Percentiles rank a stretch among this genome's conserved stretches.
These are phyloP conservation scores for Sebastes schlegelii DNA, from an alignment of 2,113 vertebrate genomes.

Conservation along the genomic window DNA sequence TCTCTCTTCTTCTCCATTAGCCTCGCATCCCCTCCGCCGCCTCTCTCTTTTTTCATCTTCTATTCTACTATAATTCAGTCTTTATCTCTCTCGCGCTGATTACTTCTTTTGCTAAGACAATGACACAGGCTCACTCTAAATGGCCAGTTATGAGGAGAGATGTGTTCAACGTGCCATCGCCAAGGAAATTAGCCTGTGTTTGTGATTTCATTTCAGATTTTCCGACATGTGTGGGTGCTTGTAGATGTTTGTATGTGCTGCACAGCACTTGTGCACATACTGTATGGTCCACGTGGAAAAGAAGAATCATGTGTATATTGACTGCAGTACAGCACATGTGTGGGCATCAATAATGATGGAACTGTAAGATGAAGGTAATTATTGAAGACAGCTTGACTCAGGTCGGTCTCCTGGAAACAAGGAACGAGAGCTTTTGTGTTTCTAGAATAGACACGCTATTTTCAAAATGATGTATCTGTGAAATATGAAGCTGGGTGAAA, in stretches of 20 bases:
- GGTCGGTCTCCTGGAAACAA: constrained; percentile 56
- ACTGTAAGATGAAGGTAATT: constrained; percentile 10
- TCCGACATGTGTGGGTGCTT: constrained; percentile 26
- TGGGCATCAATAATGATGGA: constrained; percentile 39
- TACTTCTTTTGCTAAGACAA: constrained; percentile 68
- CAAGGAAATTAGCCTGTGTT: constrained; percentile 62
- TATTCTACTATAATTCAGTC: constrained; percentile 49
- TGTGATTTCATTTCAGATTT: constrained; percentile 77
- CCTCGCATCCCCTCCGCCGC: constrained; percentile 20
- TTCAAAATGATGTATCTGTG: background rate
- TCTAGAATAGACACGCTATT: constrained; percentile 13
- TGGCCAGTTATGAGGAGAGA: constrained; percentile 38
- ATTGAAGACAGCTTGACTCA: constrained; percentile 27
- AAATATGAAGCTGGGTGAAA: background rate
- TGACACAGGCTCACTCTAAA: constrained; percentile 54
- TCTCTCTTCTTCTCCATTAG: constrained; percentile 21
- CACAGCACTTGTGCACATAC: constrained; percentile 7
- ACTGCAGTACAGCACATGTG: constrained; percentile 9
- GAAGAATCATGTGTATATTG: background rate
- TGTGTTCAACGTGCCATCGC: constrained; percentile 38
- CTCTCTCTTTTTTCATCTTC: constrained; percentile 31
- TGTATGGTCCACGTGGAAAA: background rate
- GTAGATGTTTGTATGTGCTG: background rate
- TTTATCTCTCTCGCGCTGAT: constrained; percentile 67
- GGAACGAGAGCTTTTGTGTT: constrained; percentile 21